Percentiles rank a stretch among this genome's conserved stretches.
Conservation (phyloP, 2,797 vertebrate species). For the Scyliorhinus canicula region DNA sequence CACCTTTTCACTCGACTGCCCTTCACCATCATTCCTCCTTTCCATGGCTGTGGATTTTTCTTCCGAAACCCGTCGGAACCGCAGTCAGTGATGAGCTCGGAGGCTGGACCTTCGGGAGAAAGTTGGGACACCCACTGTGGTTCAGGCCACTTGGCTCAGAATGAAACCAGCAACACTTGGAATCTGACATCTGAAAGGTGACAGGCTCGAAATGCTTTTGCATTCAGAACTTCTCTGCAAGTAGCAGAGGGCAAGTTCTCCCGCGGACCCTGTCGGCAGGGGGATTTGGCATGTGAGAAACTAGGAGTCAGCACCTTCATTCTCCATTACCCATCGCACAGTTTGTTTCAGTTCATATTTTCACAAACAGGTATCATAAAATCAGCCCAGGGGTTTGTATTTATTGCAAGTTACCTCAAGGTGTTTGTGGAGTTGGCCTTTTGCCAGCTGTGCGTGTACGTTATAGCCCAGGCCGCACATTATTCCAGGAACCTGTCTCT, state of each 20-base stretch:
- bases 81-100: neutral
- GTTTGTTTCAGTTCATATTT: neutral
- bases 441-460: neutral
- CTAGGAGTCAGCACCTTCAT: neutral
- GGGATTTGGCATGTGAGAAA: neutral
- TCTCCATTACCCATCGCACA: neutral
- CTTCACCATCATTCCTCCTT: neutral
- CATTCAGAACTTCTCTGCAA: neutral
- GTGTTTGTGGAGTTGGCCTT: constrained; percentile 20
- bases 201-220: neutral
- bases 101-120: neutral
- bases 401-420: constrained; percentile 17
- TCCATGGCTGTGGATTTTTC: neutral
- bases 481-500: constrained; percentile 30
- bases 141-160: neutral
- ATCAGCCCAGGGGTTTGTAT: neutral
- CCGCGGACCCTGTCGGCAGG: neutral
- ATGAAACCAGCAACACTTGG: neutral
- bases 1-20: no score
- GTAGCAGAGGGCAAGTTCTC: neutral
- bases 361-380: neutral
- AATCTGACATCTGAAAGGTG: neutral
- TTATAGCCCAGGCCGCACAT: neutral
- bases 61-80: no score
- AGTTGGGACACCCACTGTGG: neutral